Conservation (phyloP, 2,797 vertebrate species). For the Leptodactylus fallax region DNA sequence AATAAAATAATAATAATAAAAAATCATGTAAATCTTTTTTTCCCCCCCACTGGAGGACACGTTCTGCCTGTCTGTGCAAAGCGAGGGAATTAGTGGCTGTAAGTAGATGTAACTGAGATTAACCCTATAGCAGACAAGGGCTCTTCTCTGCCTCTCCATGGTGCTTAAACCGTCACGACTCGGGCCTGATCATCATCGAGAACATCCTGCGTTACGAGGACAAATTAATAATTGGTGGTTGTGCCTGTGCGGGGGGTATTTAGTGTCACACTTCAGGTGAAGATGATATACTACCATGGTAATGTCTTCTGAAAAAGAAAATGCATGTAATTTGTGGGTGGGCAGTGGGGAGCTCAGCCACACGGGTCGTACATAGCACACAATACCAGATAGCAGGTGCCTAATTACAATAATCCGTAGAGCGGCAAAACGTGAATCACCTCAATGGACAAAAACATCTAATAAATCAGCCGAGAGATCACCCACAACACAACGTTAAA, state of each 20-base stretch:
- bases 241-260: neutral
- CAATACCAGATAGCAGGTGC: neutral
- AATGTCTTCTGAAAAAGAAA: too few relatives aligned
- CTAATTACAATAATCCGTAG: neutral
- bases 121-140: neutral
- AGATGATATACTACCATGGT: too few relatives aligned
- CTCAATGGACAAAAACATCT: too few relatives aligned
- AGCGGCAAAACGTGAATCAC: too few relatives aligned
- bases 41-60: neutral
- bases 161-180: neutral
- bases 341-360: neutral
- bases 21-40: too few relatives aligned
- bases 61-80: neutral
- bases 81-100: neutral
- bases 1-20: too few relatives aligned
- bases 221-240: constrained; percentile 19
- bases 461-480: neutral
- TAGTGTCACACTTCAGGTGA: constrained; percentile 1
- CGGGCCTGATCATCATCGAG: too few relatives aligned
- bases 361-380: neutral
- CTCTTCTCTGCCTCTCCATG: neutral
- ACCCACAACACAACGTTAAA: neutral
- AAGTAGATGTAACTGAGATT: neutral
- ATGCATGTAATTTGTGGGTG: too few relatives aligned
- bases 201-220: neutral